A percentile compares a stretch with the other conserved stretches of the same genome.
These are phyloP conservation scores for Cordilura impudica DNA, from an alignment of 2,888 invertebrate species.

Conservation along the genomic window DNA sequence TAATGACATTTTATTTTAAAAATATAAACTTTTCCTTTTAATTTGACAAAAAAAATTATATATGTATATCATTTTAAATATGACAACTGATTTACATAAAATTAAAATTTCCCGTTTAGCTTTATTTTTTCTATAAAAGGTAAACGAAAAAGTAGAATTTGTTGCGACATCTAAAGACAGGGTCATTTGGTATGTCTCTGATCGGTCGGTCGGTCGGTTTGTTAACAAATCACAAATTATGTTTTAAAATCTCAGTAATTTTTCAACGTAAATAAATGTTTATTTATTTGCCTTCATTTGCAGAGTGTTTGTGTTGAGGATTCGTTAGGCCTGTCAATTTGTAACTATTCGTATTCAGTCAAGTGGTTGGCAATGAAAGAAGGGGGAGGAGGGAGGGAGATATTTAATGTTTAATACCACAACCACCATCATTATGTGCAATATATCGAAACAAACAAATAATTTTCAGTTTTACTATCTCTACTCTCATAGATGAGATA, in stretches of 20 bases:
- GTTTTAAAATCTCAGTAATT: constrained; percentile 51
- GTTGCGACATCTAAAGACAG: constrained; percentile 38
- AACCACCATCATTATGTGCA: not conserved
- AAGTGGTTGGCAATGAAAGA: constrained; percentile 15
- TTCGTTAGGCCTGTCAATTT: constrained; percentile 66
- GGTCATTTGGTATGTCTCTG: constrained; percentile 24
- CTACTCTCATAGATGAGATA: not conserved
- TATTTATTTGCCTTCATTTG: constrained; percentile 66
- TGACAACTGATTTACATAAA: constrained; percentile 58
- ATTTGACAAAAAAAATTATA: constrained; percentile 43
- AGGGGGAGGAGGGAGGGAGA: not conserved
- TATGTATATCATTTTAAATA: constrained; percentile 38
- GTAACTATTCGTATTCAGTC: constrained; percentile 46
- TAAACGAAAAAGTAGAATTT: constrained; percentile 46
- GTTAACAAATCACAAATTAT: constrained; percentile 57
- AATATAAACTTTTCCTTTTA: constrained; percentile 31
- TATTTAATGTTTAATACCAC: constrained; percentile 11
- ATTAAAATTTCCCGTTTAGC: constrained; percentile 42
- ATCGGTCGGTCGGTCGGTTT: not conserved
- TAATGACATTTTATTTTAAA: constrained; percentile 44
- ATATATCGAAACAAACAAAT: not conserved
- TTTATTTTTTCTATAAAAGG: constrained; percentile 27
- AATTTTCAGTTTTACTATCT: constrained; percentile 5
- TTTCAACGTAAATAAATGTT: constrained; percentile 56
- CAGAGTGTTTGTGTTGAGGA: constrained; percentile 60